phyloP scores from a whole-genome alignment of 2,113 vertebrate genomes.

The Sardina pilchardus region DNA sequence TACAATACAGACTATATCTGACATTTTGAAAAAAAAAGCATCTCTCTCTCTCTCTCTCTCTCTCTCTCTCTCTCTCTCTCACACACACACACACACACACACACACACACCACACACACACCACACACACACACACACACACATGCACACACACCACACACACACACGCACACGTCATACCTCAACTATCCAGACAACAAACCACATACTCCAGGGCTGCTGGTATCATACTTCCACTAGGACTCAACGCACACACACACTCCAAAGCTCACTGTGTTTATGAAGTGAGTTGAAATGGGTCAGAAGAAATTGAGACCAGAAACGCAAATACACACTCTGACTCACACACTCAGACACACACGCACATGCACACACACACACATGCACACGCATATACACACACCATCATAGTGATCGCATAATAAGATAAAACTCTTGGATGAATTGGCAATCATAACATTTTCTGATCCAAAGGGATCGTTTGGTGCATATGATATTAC shows the following conservation, averaged over 20 bases:
- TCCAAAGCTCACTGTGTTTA: background rate
- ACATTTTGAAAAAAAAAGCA: background rate
- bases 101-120: background rate
- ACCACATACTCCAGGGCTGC: background rate
- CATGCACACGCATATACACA: background rate
- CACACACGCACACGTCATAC: constrained; percentile 1
- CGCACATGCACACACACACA: background rate
- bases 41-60: background rate
- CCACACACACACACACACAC: background rate
- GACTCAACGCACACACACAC: background rate
- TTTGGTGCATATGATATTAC: background rate
- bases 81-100: background rate
- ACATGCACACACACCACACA: background rate
- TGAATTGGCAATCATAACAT: background rate
- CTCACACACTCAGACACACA: background rate
- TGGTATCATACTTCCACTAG: constrained; percentile 8
- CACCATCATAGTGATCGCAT: background rate
- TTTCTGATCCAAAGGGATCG: background rate
- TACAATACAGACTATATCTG: constrained; percentile 9
- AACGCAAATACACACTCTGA: background rate
- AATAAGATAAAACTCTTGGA: background rate
- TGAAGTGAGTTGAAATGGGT: constrained; percentile 9
- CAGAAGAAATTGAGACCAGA: constrained; percentile 10
- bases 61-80: background rate
- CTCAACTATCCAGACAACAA: constrained; percentile 11